Evolutionary conservation across 1,140 invertebrate species (phyloP).

Genomic region (Brachystomella parvula): DNA sequence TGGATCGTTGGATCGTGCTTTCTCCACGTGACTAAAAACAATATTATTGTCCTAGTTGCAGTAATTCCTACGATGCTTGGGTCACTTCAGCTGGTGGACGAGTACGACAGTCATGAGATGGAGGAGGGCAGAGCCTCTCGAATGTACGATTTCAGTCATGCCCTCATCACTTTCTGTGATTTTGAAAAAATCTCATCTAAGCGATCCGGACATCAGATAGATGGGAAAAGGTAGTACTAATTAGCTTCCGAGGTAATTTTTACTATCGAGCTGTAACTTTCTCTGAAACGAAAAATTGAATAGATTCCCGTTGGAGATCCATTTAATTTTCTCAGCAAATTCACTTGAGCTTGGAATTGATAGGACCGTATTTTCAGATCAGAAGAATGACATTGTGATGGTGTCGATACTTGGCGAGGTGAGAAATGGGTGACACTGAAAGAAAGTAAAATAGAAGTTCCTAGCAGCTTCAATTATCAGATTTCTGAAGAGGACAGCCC

Average conservation of each 20-base stretch:
- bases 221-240: conserved; percentile 1
- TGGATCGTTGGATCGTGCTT: background rate
- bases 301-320: conserved; percentile 11
- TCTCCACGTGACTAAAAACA: no score
- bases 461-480: background rate
- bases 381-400: conserved; percentile 1
- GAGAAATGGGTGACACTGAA: background rate
- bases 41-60: background rate
- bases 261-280: background rate
- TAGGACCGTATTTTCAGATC: background rate
- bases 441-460: background rate
- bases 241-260: background rate
- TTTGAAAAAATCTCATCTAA: background rate
- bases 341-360: conserved; percentile 11
- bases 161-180: conserved; percentile 10
- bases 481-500: background rate
- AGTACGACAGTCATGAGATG: background rate
- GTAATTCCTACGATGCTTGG: background rate
- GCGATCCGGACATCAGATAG: conserved; percentile 4
- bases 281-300: background rate
- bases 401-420: conserved; percentile 6
- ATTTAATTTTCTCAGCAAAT: background rate
- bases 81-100: background rate
- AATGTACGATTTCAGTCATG: conserved; percentile 10
- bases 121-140: no score